Base-by-base conservation (phyloP, 1,140 invertebrate genomes). In the Megathymus violae region DNA sequence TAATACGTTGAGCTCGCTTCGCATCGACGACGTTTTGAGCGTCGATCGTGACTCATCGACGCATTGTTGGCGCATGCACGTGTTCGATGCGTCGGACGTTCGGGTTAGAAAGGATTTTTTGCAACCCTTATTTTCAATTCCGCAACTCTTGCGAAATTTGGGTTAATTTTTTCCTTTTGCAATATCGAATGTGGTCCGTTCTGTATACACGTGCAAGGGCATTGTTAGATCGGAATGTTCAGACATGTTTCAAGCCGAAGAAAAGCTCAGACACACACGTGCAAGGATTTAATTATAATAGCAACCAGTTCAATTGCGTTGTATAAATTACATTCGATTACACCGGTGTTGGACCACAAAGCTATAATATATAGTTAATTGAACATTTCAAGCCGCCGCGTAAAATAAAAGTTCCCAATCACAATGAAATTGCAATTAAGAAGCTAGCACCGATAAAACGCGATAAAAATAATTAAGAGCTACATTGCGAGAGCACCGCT, bases 71-170 rank as follows among this genome's bases (percentile, higher is more conserved):
- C 64, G 64, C 54, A 74, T 90, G 80, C 88, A 90, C 88, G 88
- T 90, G 88, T 86, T 81, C 76, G 14, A 74, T 75, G 62, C 67
- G 38, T 80, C 78, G 85, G 85, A 84, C 85, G 67, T 54, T 87
- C 80, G 82, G 88, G 85, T 89, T 89, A 82, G 78, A 85, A 90
- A 89, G 82, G 82, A 80, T 83, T 91, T 83, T 87, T 90, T 88
- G 82, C 85, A 88, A 90, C 80, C 69, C 84, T 87, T 87, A 85
- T 83, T 85, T 81, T 60, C 54, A 80, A 87, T 90, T 90, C 81
- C 85, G 88, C 86, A 91, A 91, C 88, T 91, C 88, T 91, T 91
- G 82, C 88, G 74, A 86, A 86, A 83, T 88, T 88, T 88, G 80
- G 85, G 82, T 88, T 89, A 81, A 78, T 67, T 78, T 78, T 85